Evolutionary conservation across 2,113 vertebrate genomes (phyloP).

Genomic region (Gymnocephalus cernua): DNA sequence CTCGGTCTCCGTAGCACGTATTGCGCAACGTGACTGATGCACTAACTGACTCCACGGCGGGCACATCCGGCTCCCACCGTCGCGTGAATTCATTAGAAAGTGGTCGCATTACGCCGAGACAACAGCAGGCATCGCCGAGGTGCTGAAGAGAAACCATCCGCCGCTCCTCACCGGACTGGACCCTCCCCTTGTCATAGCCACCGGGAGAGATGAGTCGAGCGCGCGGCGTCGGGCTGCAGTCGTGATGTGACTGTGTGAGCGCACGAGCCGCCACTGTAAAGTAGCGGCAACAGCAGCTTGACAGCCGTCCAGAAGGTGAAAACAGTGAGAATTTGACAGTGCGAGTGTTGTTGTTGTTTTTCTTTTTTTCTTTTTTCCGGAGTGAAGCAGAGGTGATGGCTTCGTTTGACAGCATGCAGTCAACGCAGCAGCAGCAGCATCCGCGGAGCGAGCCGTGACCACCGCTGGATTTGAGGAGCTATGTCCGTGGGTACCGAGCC

Average conservation of each 20-base stretch:
- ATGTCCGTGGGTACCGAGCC: constrained; percentile 67
- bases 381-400: constrained; percentile 43
- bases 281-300: constrained; percentile 21
- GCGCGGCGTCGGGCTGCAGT: constrained; percentile 65
- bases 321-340: neutral
- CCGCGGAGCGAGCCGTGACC: constrained; percentile 78
- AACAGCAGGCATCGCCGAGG: constrained; percentile 23
- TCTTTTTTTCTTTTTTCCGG: no score
- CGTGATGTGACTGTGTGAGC: constrained; percentile 70
- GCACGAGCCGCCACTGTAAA: constrained; percentile 29
- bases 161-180: constrained; percentile 53
- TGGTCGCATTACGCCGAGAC: constrained; percentile 23
- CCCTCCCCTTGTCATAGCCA: constrained; percentile 60
- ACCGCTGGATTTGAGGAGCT: constrained; percentile 80
- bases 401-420: constrained; percentile 55
- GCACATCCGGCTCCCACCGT: constrained; percentile 57
- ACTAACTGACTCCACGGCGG: constrained; percentile 72
- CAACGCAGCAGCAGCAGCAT: constrained; percentile 47
- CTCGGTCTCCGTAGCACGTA: constrained; percentile 88
- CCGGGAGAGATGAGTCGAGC: constrained; percentile 71
- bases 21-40: constrained; percentile 90
- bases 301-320: constrained; percentile 4
- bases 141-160: constrained; percentile 45
- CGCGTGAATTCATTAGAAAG: constrained; percentile 41
- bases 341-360: no score